Evolutionary conservation across 1,140 invertebrate species (phyloP).

Genomic region (Yoshiicerus persimilis): DNA sequence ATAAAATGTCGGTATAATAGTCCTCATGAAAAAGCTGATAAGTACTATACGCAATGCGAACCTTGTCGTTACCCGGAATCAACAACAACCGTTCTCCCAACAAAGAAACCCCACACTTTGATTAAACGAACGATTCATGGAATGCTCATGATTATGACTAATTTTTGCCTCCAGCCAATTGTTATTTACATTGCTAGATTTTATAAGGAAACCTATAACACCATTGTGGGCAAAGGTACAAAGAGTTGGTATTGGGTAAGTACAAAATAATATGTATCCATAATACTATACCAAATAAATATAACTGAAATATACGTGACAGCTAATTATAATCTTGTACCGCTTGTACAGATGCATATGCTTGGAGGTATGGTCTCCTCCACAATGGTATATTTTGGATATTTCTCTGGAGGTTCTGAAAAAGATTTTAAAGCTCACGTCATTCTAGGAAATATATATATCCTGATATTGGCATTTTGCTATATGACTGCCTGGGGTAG

Average conservation of each 20-base stretch:
- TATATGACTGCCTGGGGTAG: slow-evolving; percentile 26
- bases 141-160: slow-evolving; percentile 16
- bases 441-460: background rate
- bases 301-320: too few relatives aligned
- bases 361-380: slow-evolving; percentile 13
- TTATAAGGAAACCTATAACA: slow-evolving; percentile 30
- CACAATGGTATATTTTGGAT: slow-evolving; percentile 22
- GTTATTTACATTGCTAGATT: slow-evolving; percentile 31
- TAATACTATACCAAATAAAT: too few relatives aligned
- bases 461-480: slow-evolving; percentile 7
- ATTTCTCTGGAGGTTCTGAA: background rate
- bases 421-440: background rate
- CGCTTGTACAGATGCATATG: slow-evolving; percentile 16
- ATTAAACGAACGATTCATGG: slow-evolving; percentile 18
- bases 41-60: background rate
- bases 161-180: slow-evolving; percentile 27
- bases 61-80: background rate
- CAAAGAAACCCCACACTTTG: background rate
- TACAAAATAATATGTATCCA: background rate
- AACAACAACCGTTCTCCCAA: background rate
- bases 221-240: background rate
- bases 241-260: slow-evolving; percentile 31
- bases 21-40: background rate
- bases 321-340: too few relatives aligned
- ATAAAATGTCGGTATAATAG: background rate